Evolutionary conservation across 2,113 vertebrate species (phyloP).

Genomic region (Fulica atra): DNA sequence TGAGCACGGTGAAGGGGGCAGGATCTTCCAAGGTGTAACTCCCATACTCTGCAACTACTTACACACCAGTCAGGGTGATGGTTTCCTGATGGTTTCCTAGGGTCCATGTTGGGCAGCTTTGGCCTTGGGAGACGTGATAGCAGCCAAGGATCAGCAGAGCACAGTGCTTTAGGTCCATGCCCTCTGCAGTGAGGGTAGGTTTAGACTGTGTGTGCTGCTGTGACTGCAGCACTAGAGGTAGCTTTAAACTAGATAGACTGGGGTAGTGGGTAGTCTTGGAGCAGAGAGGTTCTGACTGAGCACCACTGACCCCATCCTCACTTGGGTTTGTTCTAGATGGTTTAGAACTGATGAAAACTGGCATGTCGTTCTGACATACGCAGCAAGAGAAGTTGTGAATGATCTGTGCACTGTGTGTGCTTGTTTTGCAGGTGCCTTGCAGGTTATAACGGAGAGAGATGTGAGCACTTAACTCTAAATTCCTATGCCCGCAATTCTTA

Average conservation of each 20-base stretch:
- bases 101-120: not conserved
- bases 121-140: not conserved
- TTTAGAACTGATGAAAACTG: not conserved
- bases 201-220: not conserved
- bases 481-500: constrained; percentile 72
- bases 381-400: not conserved
- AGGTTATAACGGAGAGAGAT: constrained; percentile 79
- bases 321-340: not conserved
- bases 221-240: not conserved
- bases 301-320: not conserved
- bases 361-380: not conserved
- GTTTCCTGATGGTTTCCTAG: not conserved
- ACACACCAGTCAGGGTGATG: fast-evolving
- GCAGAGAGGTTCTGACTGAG: not conserved
- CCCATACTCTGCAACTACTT: not conserved
- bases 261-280: not conserved
- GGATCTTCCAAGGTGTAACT: not conserved
- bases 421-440: constrained; percentile 73
- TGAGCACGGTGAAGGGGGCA: not conserved
- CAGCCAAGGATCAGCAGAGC: not conserved
- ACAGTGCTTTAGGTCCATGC: not conserved
- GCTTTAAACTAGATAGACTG: constrained; percentile 3
- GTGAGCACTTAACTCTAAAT: constrained; percentile 77
- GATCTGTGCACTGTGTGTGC: not conserved
- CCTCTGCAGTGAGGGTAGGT: not conserved